phyloP scores from a whole-genome alignment of 1,140 invertebrate species.

The Drosophila orosa region DNA sequence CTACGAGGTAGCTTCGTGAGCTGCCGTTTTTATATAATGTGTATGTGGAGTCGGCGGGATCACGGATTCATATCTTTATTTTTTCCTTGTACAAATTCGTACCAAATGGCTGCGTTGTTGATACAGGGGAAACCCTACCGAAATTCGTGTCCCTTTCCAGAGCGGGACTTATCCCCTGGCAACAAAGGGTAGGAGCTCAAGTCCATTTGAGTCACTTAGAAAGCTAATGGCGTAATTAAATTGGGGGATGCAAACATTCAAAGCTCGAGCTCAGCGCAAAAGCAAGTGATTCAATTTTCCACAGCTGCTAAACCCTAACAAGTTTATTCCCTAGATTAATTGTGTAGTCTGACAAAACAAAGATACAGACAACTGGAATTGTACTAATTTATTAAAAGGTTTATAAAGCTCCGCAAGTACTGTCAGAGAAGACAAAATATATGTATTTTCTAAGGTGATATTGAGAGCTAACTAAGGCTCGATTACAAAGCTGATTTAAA shows the following conservation, averaged over 20 bases:
- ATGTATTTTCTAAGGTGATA: not conserved
- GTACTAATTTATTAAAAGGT: not conserved
- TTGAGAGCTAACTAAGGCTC: too few species aligned
- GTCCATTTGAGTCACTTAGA: conserved; percentile 30
- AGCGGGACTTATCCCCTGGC: conserved; percentile 10
- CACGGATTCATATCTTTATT: conserved; percentile 30
- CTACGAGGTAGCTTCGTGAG: conserved; percentile 34
- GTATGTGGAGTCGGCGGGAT: conserved; percentile 38
- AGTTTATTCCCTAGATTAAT: conserved; percentile 30
- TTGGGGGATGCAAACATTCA: conserved; percentile 47
- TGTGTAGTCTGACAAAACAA: conserved; percentile 31
- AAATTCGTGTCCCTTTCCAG: conserved; percentile 8
- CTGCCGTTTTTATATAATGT: conserved; percentile 25
- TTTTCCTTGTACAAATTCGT: conserved; percentile 2
- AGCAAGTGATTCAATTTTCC: conserved; percentile 45
- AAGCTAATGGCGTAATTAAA: conserved; percentile 55
- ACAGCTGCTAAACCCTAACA: conserved; percentile 34
- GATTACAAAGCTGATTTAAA: not conserved
- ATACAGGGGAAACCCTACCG: conserved; percentile 1
- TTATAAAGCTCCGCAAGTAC: not conserved
- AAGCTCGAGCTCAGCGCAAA: conserved; percentile 28
- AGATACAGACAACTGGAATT: conserved; percentile 2
- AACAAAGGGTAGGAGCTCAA: conserved; percentile 24
- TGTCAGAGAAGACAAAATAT: not conserved
- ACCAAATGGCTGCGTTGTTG: conserved; percentile 7